Conservation (phyloP, 2,113 vertebrate genomes). For the Myocastor coypus region DNA sequence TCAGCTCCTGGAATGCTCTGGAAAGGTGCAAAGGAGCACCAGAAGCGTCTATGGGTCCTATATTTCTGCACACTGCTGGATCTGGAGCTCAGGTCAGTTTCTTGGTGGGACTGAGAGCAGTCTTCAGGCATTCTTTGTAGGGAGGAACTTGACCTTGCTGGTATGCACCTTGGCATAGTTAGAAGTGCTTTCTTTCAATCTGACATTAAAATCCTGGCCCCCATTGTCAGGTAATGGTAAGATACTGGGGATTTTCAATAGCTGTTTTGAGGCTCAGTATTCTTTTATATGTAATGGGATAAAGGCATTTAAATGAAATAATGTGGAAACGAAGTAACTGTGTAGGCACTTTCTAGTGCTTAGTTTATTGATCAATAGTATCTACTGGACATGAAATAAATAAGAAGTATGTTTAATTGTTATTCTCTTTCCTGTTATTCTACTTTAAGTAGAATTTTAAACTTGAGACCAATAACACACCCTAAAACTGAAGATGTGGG, state of each 20-base stretch:
- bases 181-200: not conserved
- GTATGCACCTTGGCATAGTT: not conserved
- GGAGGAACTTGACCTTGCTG: not conserved
- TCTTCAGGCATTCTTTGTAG: not conserved
- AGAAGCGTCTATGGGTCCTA: rapidly evolving
- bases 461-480: not conserved
- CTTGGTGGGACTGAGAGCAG: not conserved
- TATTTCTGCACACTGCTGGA: not conserved
- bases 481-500: not conserved
- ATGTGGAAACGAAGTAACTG: not conserved
- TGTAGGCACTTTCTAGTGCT: not conserved
- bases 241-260: not conserved
- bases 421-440: not conserved
- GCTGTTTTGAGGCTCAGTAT: not conserved
- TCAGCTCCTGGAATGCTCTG: not conserved
- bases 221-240: not conserved
- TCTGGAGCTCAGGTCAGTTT: not conserved
- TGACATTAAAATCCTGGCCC: not conserved
- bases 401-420: not conserved
- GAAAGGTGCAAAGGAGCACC: not conserved
- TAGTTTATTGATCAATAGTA: not conserved
- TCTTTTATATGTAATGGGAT: slow-evolving; percentile 12
- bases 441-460: not conserved
- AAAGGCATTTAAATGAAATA: slow-evolving; percentile 26
- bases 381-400: not conserved